A percentile compares a stretch with the other conserved stretches of the same genome.
Evolutionary conservation across 2,888 invertebrate species (phyloP).

Genomic region (Dione vanillae): DNA sequence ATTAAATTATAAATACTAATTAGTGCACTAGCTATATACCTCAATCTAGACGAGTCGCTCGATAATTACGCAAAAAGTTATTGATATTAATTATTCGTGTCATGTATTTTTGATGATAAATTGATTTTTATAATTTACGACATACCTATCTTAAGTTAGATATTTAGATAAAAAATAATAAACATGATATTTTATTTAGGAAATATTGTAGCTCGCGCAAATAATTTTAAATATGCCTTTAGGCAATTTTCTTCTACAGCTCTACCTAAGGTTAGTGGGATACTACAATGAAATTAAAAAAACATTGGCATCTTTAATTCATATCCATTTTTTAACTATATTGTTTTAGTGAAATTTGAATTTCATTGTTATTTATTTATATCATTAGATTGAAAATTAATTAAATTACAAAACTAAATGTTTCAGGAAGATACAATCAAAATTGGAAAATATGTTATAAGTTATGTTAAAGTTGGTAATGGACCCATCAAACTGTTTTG

Average conservation of each 20-base stretch:
- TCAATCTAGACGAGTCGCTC: no score
- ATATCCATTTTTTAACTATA: no score
- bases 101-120: no score
- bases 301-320: not conserved
- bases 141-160: no score
- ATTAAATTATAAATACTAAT: no score
- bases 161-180: not conserved
- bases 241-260: conserved; percentile 52
- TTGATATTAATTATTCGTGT: no score
- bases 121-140: no score
- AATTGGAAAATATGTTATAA: conserved; percentile 84
- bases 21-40: no score
- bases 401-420: not conserved
- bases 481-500: conserved; percentile 87
- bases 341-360: no score
- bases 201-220: conserved; percentile 46
- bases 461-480: conserved; percentile 84
- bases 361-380: no score
- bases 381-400: no score
- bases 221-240: conserved; percentile 47
- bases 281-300: not conserved
- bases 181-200: conserved; percentile 48
- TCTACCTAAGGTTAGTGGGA: conserved; percentile 52
- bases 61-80: no score
- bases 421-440: conserved; percentile 86